A percentile compares a stretch with the other conserved stretches of the same genome.
Conservation (phyloP, 2,888 invertebrate genomes). For the Graphium colonna region DNA sequence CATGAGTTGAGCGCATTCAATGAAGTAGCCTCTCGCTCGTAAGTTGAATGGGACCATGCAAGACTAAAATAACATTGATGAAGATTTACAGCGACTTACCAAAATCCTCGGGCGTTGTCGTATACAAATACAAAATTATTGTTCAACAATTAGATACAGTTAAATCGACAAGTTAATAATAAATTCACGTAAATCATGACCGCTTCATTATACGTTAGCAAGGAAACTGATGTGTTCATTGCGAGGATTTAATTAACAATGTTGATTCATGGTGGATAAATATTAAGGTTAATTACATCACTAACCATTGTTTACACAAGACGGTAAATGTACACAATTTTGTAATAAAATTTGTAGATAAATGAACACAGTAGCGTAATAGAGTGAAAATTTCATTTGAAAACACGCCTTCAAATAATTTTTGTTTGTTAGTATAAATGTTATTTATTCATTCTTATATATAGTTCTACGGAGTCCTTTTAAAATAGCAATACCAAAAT, state of each 20-base stretch:
- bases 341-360: neutral
- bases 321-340: neutral
- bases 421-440: neutral
- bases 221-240: slow-evolving; percentile 46
- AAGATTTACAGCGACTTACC: slow-evolving; percentile 15
- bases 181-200: slow-evolving; percentile 18
- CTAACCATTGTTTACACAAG: slow-evolving; percentile 31
- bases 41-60: slow-evolving; percentile 15
- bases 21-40: slow-evolving; percentile 9
- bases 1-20: neutral
- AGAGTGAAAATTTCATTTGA: neutral
- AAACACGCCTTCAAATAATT: neutral
- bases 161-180: slow-evolving; percentile 11
- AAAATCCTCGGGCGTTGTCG: slow-evolving; percentile 7
- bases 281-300: slow-evolving; percentile 46
- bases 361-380: neutral
- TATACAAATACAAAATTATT: neutral
- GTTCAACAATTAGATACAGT: slow-evolving; percentile 14
- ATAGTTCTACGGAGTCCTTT: too few relatives aligned
- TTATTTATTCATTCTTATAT: neutral
- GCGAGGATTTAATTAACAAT: slow-evolving; percentile 36
- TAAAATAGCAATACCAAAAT: neutral
- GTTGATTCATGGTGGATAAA: slow-evolving; percentile 47
- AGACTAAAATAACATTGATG: slow-evolving; percentile 7
- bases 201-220: slow-evolving; percentile 30